Evolutionary conservation across 1,140 invertebrate genomes (phyloP).

Genomic region (Sitobion miscanthi): DNA sequence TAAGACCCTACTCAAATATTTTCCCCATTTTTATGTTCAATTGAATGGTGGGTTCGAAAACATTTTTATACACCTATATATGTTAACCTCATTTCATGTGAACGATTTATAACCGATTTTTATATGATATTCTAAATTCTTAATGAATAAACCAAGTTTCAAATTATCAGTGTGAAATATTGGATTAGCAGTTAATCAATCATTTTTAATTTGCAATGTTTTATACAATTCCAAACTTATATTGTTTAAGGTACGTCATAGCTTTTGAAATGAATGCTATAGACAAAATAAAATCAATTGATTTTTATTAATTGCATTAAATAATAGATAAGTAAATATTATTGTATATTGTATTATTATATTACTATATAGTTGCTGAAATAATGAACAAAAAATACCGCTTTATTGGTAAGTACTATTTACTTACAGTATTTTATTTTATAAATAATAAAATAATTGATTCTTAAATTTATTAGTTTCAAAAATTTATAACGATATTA

Average conservation of each 20-base stretch:
- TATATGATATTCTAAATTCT: neutral
- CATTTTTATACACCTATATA: neutral
- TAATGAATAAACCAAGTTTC: neutral
- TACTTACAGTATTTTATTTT: neutral
- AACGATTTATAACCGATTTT: slow-evolving; percentile 35
- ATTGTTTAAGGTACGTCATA: no score
- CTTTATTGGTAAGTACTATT: neutral
- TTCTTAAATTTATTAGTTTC: neutral
- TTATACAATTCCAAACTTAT: neutral
- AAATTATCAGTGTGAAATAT: neutral
- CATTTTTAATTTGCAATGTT: neutral
- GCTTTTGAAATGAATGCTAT: no score
- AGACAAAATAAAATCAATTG: no score
- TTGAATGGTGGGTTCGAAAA: neutral
- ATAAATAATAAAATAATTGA: neutral
- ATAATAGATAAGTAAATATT: no score
- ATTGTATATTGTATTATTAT: neutral
- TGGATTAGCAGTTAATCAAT: neutral
- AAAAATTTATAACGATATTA: neutral
- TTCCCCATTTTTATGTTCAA: slow-evolving; percentile 44
- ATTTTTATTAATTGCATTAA: no score
- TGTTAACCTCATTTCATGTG: neutral
- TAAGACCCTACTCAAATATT: slow-evolving; percentile 30
- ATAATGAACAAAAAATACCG: neutral
- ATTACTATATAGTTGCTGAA: neutral